A percentile compares a stretch with the other conserved stretches of the same genome.
Conservation (phyloP, 2,888 invertebrate genomes). For the Parasteatoda lunata region DNA sequence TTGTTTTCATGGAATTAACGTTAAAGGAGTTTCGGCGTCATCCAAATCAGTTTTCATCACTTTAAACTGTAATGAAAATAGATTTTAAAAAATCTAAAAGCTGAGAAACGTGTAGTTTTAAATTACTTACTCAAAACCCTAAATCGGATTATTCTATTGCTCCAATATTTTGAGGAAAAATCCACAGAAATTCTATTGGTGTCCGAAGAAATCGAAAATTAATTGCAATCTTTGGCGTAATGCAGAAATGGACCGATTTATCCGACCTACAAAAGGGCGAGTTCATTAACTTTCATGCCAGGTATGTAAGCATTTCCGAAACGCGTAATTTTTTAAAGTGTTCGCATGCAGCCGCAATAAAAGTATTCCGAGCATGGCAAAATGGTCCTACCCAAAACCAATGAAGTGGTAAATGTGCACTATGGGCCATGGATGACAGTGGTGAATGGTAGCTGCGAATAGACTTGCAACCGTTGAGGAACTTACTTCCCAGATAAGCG, state of each 20-base stretch:
- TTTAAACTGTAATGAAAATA: too few relatives aligned
- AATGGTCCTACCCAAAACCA: neutral
- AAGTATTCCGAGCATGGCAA: slow-evolving; percentile 10
- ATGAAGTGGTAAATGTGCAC: neutral
- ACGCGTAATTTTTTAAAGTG: neutral
- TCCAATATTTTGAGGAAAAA: too few relatives aligned
- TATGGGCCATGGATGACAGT: neutral
- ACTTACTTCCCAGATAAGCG: neutral
- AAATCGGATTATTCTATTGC: too few relatives aligned
- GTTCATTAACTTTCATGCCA: slow-evolving; percentile 11
- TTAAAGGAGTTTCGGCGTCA: too few relatives aligned
- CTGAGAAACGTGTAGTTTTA: too few relatives aligned
- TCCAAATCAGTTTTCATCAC: too few relatives aligned
- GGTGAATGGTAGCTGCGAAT: neutral
- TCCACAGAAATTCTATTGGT: neutral
- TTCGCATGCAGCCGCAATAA: slow-evolving; percentile 8
- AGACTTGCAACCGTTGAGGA: neutral
- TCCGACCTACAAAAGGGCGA: neutral
- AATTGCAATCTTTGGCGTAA: neutral
- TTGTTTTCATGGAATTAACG: neutral
- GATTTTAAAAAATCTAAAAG: too few relatives aligned
- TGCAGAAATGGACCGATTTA: neutral
- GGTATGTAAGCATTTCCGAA: neutral
- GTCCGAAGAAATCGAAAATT: neutral
- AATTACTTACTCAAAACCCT: too few relatives aligned